Evolutionary conservation across 2,797 vertebrate species (phyloP), one percentile per base, ranked within the genome.

Genomic region (Phataginus tetradactyla): DNA sequence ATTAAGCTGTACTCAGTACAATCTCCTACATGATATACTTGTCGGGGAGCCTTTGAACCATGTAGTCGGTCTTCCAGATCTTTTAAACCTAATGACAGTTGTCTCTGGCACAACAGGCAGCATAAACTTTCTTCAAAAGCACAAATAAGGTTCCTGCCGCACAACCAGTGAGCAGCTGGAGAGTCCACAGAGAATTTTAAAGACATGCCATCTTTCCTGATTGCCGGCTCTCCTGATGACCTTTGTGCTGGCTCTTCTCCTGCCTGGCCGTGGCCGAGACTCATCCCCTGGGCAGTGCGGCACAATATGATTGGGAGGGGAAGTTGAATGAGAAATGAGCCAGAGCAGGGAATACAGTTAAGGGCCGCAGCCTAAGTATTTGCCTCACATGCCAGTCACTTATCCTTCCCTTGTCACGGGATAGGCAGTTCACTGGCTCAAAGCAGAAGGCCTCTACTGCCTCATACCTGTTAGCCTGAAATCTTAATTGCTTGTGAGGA

Each of bases 31-130:
- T 61, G 49, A 57, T 57, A 17, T 39, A 53, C 42, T 90, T 34
- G 39, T 85, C 71, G 83, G 72, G 51, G 64, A 72, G 49, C 23
- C 64, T 68, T 81, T 66, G 49, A 69, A 83, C 90, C 83, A 20
- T 64, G 17, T 86, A 29, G 45, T 80, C 51, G 53, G 34, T 91
- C 63, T 92, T 85, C n/a, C 49, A 68, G n/a, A 15, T 64, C 4
- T 91, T 84, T 37, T 49, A 21, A 17, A 68, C 57, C 7, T 86
- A 66, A 77, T 55, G 69, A 12, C 6, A 59, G 32, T 72, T 79
- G 17, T 78, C 13, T 34, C 37, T 37, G 61, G 14, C 39, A 27
- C 21, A 53, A 42, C n/a, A 25, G n/a, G 37, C 42, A 25, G 23
- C 39, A 34, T 94, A 34, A 49, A 27, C 37, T 63, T 86, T 75